Evolutionary conservation across 2,888 invertebrate genomes (phyloP), one percentile per base, ranked within the genome.

Genomic region (Desoria tigrina): DNA sequence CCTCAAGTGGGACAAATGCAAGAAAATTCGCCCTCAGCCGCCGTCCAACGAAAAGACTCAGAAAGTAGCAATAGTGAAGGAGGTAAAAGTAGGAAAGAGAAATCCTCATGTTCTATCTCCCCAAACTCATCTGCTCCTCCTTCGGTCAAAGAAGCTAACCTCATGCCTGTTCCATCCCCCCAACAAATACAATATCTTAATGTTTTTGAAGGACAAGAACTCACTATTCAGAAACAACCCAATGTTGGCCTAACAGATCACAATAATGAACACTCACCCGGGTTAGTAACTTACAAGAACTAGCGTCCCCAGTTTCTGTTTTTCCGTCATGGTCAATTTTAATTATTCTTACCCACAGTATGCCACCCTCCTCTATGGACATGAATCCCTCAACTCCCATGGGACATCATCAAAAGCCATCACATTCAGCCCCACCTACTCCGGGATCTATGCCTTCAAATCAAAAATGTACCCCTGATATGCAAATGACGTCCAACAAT

Each of bases 141-240:
- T 54, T 81, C 81, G 66, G 84, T 84, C 66, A 90, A 91, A 83
- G 92, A 92, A 81, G 90, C 92, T 61, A 94, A 93, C 81, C 84
- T 94, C 79, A 92, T 94, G 90, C 94, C 94, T 72, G 94, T 95
- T 78, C 94, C 95, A 74, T 94, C 94, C 73, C 95, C 95, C 65
- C 94, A 94, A 82, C 94, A 94, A 85, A 94, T 95, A 80, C 93
- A 92, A 77, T 95, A 94, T 84, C 87, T 94, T 79, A 94, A 92
- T 84, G 90, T 93, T 77, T 94, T 95, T 81, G 94, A 95, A 85
- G 94, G 94, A 71, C 94, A 95, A 85, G 95, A 95, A 83, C 83
- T 95, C 79, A 94, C 94, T 77, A 95, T 95, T 82, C 94, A 94
- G 80, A 94, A 94, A 81, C 94, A 95, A 82, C 91, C 94, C 56